A percentile compares a stretch with the other conserved stretches of the same genome.
Evolutionary conservation across 2,888 invertebrate genomes (phyloP).

Genomic region (Slavum lentiscoides): DNA sequence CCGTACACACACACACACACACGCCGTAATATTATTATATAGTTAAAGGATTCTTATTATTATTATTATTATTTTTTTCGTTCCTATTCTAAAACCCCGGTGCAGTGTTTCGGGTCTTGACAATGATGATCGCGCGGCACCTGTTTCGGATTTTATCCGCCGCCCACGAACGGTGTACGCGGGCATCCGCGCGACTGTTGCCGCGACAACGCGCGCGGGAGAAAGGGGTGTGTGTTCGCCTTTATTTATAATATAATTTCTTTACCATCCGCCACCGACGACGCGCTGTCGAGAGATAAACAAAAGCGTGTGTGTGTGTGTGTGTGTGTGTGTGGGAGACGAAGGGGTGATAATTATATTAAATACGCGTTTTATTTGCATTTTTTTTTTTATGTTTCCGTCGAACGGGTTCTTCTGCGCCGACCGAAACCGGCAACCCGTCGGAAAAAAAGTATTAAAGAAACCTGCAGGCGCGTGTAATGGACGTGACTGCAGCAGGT

Average conservation of each 20-base stretch:
- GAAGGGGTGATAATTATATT: slow-evolving; percentile 34
- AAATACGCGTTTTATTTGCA: slow-evolving; percentile 35
- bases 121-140: slow-evolving; percentile 44
- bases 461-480: too few species aligned
- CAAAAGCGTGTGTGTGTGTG: neutral
- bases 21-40: neutral
- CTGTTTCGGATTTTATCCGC: slow-evolving; percentile 48
- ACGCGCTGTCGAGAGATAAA: slow-evolving; percentile 20
- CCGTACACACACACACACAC: neutral
- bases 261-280: slow-evolving; percentile 8
- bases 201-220: slow-evolving; percentile 15
- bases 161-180: slow-evolving; percentile 35
- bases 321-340: neutral
- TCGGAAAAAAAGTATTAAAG: too few species aligned
- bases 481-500: too few species aligned
- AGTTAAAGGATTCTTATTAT: slow-evolving; percentile 38
- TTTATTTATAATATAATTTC: slow-evolving; percentile 45
- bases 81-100: neutral
- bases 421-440: neutral
- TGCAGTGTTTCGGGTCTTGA: slow-evolving; percentile 16
- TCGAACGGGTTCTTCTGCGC: neutral
- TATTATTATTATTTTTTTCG: neutral
- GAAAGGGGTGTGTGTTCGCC: slow-evolving; percentile 23
- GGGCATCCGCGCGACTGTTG: slow-evolving; percentile 18
- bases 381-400: neutral